Evolutionary conservation across 1,140 invertebrate genomes (phyloP).

Genomic region (Rhysida immarginata): DNA sequence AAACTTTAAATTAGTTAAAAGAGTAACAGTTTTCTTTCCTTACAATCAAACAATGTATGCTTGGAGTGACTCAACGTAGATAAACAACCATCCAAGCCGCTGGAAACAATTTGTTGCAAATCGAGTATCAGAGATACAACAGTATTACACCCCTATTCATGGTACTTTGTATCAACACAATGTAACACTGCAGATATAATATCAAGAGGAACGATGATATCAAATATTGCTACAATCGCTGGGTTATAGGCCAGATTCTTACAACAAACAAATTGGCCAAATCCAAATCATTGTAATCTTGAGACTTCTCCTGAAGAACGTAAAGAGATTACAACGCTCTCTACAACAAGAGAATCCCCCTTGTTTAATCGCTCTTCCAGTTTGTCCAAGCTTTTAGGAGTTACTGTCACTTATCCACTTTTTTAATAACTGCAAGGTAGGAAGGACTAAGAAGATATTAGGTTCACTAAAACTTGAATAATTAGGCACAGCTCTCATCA

Average conservation of each 20-base stretch:
- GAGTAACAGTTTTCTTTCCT: neutral
- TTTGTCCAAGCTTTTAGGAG: neutral
- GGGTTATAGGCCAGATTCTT: neutral
- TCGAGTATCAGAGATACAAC: slow-evolving; percentile 26
- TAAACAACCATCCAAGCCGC: slow-evolving; percentile 19
- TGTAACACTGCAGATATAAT: slow-evolving; percentile 16
- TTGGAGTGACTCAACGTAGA: slow-evolving; percentile 29
- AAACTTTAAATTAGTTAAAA: neutral
- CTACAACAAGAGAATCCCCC: neutral
- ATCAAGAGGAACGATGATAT: neutral
- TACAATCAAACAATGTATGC: slow-evolving; percentile 10
- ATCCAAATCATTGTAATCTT: neutral
- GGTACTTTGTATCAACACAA: slow-evolving; percentile 14
- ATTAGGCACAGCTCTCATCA: slow-evolving; percentile 1
- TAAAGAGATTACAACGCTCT: neutral
- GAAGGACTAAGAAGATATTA: neutral
- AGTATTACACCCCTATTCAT: slow-evolving; percentile 9
- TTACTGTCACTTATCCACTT: neutral
- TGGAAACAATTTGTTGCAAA: slow-evolving; percentile 31
- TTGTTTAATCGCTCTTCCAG: neutral
- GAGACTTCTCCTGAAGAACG: neutral
- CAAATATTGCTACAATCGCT: neutral
- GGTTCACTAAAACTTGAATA: neutral
- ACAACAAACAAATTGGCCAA: neutral
- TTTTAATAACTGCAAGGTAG: neutral